phyloP scores from a whole-genome alignment of 2,888 invertebrate species.

The Phyllotreta striolata region DNA sequence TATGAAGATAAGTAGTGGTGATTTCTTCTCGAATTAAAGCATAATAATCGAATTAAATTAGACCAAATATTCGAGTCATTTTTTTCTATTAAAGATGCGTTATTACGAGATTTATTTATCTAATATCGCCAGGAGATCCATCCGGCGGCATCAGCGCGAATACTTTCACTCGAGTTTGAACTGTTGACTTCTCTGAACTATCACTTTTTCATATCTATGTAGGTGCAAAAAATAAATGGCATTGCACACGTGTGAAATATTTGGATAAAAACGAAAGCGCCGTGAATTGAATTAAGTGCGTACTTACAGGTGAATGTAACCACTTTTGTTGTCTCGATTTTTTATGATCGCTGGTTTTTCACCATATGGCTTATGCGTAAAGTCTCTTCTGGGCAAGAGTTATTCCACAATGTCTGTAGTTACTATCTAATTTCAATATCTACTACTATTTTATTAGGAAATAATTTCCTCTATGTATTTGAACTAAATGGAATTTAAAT shows the following conservation, averaged over 20 bases:
- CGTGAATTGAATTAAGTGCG: slow-evolving; percentile 19
- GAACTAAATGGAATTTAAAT: too few relatives aligned
- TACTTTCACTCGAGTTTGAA: slow-evolving; percentile 33
- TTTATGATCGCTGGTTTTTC: too few relatives aligned
- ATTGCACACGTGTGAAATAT: slow-evolving; percentile 32
- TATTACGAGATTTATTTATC: slow-evolving; percentile 15
- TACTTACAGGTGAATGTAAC: background rate
- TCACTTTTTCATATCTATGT: slow-evolving; percentile 41
- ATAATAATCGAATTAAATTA: too few relatives aligned
- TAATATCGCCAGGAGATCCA: slow-evolving; percentile 20
- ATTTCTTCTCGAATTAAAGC: too few relatives aligned
- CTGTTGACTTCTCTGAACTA: slow-evolving; percentile 31
- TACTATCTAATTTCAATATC: too few relatives aligned
- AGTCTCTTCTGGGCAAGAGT: too few relatives aligned
- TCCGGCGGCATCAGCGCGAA: background rate
- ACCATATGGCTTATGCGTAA: too few relatives aligned
- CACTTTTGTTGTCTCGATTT: background rate
- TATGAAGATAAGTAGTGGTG: too few relatives aligned
- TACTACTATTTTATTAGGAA: too few relatives aligned
- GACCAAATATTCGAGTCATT: background rate
- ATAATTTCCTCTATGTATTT: too few relatives aligned
- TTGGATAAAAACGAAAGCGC: slow-evolving; percentile 30
- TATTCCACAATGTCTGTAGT: too few relatives aligned
- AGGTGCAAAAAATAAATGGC: slow-evolving; percentile 36
- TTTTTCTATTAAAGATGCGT: slow-evolving; percentile 16